phyloP scores from a whole-genome alignment of 2,888 invertebrate genomes.

The Eupeodes latifasciatus region DNA sequence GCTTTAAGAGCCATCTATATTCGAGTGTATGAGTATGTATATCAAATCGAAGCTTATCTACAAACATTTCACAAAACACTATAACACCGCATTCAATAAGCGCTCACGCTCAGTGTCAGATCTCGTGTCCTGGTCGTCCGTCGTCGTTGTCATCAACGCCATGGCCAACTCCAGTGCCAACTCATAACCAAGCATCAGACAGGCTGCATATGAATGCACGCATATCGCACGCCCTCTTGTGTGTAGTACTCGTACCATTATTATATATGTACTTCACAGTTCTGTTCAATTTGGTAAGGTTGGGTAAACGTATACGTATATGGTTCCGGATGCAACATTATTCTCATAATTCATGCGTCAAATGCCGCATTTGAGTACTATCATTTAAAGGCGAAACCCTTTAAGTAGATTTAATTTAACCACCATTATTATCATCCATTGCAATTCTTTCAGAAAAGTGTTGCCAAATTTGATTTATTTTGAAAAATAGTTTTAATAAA shows the following conservation, averaged over 20 bases:
- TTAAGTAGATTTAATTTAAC: conserved; percentile 75
- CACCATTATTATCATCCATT: conserved; percentile 53
- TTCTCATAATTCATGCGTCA: conserved; percentile 74
- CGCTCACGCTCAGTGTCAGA: no score
- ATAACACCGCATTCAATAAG: background rate
- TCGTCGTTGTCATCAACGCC: conserved; percentile 5
- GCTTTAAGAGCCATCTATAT: conserved; percentile 49
- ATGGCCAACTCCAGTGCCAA: no score
- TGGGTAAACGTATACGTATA: no score
- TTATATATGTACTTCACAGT: background rate
- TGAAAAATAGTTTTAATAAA: background rate
- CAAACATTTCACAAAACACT: background rate
- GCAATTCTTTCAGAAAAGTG: background rate
- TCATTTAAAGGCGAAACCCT: conserved; percentile 60
- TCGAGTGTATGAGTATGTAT: no score
- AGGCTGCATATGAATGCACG: conserved; percentile 52
- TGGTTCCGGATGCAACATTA: conserved; percentile 58
- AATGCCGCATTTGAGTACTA: conserved; percentile 69
- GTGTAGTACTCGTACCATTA: background rate
- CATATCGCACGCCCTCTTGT: conserved; percentile 52
- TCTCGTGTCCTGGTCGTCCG: background rate
- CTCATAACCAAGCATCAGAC: conserved; percentile 2
- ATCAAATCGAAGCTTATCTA: background rate
- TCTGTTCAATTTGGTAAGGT: conserved; percentile 10
- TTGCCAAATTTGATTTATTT: conserved; percentile 10